Conservation (phyloP, 2,113 vertebrate genomes). For the Nyctibius bracteatus region DNA sequence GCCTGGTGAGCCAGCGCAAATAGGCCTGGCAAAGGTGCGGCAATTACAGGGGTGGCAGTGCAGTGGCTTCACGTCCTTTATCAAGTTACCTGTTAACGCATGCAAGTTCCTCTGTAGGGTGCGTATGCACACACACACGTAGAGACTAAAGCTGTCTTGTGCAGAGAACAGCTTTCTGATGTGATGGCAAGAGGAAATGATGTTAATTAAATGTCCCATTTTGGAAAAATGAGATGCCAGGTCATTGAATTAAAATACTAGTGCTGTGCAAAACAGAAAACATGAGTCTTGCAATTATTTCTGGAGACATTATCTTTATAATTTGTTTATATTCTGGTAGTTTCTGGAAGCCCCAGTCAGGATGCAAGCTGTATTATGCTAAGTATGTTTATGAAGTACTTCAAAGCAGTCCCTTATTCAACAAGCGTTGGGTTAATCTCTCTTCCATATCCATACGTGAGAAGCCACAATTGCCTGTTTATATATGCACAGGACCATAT, state of each 20-base stretch:
- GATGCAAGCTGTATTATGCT: not conserved
- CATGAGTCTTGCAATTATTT: not conserved
- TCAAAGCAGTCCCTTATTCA: conserved; percentile 7
- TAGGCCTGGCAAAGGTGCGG: not conserved
- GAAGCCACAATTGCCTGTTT: not conserved
- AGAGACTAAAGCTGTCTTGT: not conserved
- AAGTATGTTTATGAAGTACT: not conserved
- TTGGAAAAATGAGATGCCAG: not conserved
- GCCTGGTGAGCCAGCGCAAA: not conserved
- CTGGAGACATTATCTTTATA: not conserved
- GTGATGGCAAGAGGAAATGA: not conserved
- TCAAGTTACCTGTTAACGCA: not conserved
- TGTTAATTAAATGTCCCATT: conserved; percentile 8
- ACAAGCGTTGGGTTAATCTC: rapidly evolving
- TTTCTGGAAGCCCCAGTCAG: not conserved
- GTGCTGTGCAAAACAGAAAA: not conserved
- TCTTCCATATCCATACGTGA: not conserved
- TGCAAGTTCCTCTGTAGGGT: not conserved
- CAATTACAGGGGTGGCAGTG: not conserved
- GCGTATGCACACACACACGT: not conserved
- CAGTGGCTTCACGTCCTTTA: not conserved
- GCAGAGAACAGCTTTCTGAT: not conserved
- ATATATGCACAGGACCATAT: not conserved
- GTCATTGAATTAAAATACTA: not conserved
- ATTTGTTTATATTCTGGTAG: not conserved